Base-by-base conservation (phyloP, 2,113 vertebrate species). In the Microcebus tavaratra region DNA sequence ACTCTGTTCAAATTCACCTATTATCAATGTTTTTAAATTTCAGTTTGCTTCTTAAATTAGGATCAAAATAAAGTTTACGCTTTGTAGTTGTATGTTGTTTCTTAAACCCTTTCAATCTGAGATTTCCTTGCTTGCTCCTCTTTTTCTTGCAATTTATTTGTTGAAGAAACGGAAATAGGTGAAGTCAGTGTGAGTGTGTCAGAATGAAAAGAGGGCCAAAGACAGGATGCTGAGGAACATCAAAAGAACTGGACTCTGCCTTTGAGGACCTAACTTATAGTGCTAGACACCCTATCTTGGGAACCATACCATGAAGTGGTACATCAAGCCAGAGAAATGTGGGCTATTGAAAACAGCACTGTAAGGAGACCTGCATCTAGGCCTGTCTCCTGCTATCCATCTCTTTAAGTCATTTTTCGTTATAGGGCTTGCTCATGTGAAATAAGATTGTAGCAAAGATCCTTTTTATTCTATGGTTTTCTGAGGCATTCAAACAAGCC, bases 401-500 rank as follows among this genome's bases (percentile, higher is more conserved):
- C 48, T 59, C 12, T 59, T 90, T 65, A 84, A 61, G 67, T 76
- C 50, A 34, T 70, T 79, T 67, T 78, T 8, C 53, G 57, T 57
- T 87, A 75, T 29, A 18, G 63, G 39, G 48, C 73, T 93, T 96
- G 34, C 6, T 90, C 72, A 91, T 65, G 75, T 88, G 42, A 81
- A 83, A 83, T 82, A 48, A 83, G 4, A 21, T 67, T 48, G 17
- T 86, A 42, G 36, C 53, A 90, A 95, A 87, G 87, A 83, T 72
- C 42, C 20, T 92, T 75, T 73, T 90, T 61, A 27, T 88, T 57
- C 31, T 94, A 0, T 97, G 18, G n/a, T 81, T 93, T 78, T 79
- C 68, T 63, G 42, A 95, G 70, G 13, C 27, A 59, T 87, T 84
- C 53, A 63, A 83, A 90, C 14, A 81, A 39, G 10, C 55, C 53